Evolutionary conservation across 2,888 invertebrate genomes (phyloP).

Genomic region (Epinotia brunnichana): DNA sequence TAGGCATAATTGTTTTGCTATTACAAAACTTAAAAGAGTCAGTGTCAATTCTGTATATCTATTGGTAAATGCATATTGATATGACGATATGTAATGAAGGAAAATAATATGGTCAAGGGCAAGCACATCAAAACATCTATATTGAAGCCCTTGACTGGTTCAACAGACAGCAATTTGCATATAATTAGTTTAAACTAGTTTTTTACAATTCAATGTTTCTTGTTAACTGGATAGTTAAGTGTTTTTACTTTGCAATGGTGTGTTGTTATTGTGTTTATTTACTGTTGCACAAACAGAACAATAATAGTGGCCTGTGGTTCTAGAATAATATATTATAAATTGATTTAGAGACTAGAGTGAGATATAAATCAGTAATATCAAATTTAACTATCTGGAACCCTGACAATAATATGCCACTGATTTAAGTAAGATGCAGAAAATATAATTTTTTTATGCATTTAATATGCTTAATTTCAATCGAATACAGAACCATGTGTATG

Average conservation of each 20-base stretch:
- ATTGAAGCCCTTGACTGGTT: neutral
- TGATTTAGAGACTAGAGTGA: no score
- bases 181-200: conserved; percentile 14
- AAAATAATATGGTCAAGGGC: conserved; percentile 18
- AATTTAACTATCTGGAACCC: neutral
- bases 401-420: neutral
- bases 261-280: neutral
- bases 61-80: neutral
- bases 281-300: neutral
- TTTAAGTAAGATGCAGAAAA: neutral
- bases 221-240: neutral
- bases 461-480: neutral
- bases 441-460: neutral
- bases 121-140: neutral
- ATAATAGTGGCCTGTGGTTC: neutral
- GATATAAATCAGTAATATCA: neutral
- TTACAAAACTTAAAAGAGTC: neutral
- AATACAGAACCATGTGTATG: neutral
- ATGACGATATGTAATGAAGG: neutral
- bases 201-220: no score
- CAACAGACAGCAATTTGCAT: conserved; percentile 21
- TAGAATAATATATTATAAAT: no score
- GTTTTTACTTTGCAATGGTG: neutral
- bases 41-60: neutral
- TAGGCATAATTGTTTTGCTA: no score